These are phyloP conservation scores for human (Homo sapiens) DNA, from an alignment of 2,113 vertebrate species.

Conservation along the genomic window GRCh38 chr19:10107501-10108000, in stretches of 20 bases:
- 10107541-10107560: slow-evolving; percentile 93
- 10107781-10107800: fast-evolving
- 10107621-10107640: fast-evolving
- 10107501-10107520: slow-evolving; percentile 91
- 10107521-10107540: slow-evolving; percentile 92
- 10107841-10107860: slow-evolving; percentile 89
- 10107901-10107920: neutral
- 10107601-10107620: slow-evolving; percentile 87
- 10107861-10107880: neutral
- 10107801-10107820: slow-evolving; percentile 94
- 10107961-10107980: slow-evolving; percentile 93
- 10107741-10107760: too few relatives aligned
- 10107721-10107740: slow-evolving; percentile 71
- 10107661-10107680: slow-evolving; percentile 61
- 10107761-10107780: neutral
- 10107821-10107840: slow-evolving; percentile 92
- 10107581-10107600: slow-evolving; percentile 85
- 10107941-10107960: fast-evolving
- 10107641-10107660: neutral
- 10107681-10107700: slow-evolving; percentile 73
- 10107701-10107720: slow-evolving; percentile 85
- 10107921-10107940: fast-evolving
- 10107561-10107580: slow-evolving; percentile 93
- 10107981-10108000: slow-evolving; percentile 91
- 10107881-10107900: neutral